Conservation (phyloP, 2,797 vertebrate genomes). For the Anguilla megastoma region DNA sequence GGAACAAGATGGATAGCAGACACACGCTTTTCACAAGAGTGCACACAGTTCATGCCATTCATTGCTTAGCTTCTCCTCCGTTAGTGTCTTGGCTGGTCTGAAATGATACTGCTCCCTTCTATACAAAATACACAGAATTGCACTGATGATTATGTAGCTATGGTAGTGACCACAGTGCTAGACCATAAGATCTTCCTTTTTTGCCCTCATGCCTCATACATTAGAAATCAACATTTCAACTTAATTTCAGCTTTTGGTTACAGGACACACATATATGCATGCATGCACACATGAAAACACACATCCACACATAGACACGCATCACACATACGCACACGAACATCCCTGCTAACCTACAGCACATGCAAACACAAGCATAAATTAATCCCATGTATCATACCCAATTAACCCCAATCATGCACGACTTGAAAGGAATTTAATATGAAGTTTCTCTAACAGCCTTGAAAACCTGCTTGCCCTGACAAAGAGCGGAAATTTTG, state of each 20-base stretch:
- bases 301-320: too few species aligned
- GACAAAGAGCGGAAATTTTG: conserved; percentile 35
- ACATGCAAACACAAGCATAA: not conserved
- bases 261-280: not conserved
- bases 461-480: conserved; percentile 2
- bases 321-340: not conserved
- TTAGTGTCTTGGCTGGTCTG: conserved; percentile 46
- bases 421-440: not conserved
- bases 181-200: not conserved
- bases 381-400: not conserved
- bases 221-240: not conserved
- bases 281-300: too few species aligned
- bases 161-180: not conserved
- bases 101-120: conserved; percentile 28
- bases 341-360: too few species aligned
- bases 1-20: conserved; percentile 39
- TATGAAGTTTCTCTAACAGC: not conserved
- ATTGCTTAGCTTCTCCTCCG: not conserved
- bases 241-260: not conserved
- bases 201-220: not conserved
- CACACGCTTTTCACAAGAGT: not conserved
- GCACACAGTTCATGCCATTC: not conserved
- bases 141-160: not conserved
- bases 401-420: not conserved
- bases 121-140: not conserved